Evolutionary conservation across 2,113 vertebrate genomes (phyloP).

Genomic region (Empidonax traillii): DNA sequence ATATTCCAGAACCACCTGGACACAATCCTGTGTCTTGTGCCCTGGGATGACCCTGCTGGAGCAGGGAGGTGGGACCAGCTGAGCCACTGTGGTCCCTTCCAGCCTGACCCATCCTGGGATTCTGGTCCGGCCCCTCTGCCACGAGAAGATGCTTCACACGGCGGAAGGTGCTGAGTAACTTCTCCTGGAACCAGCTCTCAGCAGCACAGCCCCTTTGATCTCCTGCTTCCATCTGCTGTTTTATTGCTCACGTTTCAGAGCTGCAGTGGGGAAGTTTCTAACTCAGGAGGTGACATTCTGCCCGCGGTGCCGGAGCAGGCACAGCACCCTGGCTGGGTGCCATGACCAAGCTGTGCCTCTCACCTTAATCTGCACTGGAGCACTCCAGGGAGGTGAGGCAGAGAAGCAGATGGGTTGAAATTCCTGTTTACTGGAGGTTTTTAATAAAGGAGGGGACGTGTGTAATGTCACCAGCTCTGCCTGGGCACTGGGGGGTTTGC

Average conservation of each 20-base stretch:
- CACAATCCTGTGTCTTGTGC: not conserved
- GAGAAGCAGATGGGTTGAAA: not conserved
- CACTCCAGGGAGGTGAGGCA: not conserved
- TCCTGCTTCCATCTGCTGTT: not conserved
- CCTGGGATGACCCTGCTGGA: not conserved
- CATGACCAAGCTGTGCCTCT: not conserved
- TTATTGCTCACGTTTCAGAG: not conserved
- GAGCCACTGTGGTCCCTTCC: not conserved
- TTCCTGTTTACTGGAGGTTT: fast-evolving
- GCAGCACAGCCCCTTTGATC: not conserved
- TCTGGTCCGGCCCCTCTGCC: not conserved
- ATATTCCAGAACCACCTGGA: not conserved
- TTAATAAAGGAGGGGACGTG: not conserved
- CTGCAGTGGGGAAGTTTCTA: not conserved
- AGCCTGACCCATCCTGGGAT: not conserved
- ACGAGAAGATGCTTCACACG: not conserved
- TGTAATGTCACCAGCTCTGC: not conserved
- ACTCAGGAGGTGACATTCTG: not conserved
- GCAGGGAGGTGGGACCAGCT: not conserved
- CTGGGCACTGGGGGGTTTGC: not conserved
- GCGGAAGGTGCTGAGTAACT: not conserved
- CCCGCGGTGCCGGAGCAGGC: not conserved
- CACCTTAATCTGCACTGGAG: not conserved
- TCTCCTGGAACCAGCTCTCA: not conserved
- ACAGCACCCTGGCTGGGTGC: not conserved